Evolutionary conservation across 2,113 vertebrate genomes (phyloP), one percentile per base, ranked within the genome.

Genomic region (Acanthisitta chloris): DNA sequence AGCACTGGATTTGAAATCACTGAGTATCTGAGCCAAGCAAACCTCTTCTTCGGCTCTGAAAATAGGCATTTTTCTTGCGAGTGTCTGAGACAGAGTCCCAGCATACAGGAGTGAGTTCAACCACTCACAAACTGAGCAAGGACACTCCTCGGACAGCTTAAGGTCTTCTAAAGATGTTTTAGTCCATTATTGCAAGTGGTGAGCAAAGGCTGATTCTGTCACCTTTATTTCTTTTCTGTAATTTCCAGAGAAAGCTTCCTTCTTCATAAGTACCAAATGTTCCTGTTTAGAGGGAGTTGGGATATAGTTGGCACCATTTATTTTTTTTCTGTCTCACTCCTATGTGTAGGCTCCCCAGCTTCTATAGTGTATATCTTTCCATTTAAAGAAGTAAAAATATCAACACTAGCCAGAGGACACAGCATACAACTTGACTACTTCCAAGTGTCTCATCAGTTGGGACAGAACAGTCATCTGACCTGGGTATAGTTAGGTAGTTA

Each of bases 1-100:
- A 94, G 86, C 77, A 92, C 19, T 81, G 70, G 88, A 81, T 95
- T 92, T 96, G 71, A 96, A 96, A 95, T 86, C 58, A 77, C 59
- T 70, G 58, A 65, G 33, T 90, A 91, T 92, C 81, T 90, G 74
- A 91, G 91, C 90, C 94, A 97, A 96, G 66, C 58, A 91, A 87
- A 92, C 28, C 78, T 83, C 70, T 90, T 81, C 69, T 89, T 91
- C 23, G 48, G 79, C 67, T 93, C 90, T 96, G 91, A 96, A 90
- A 92, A 95, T 49, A 97, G 58, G 28, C 67, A 43, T 64, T 91
- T 91, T 86, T 31, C 79, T 90, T 66, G 21, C 88, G n/a, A 92
- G 45, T 26, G 64, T 82, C 81, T 90, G 70, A 94, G 62, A 93
- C 59, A 73, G 49, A 72, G 54, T 65, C 34, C 51, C 57, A 81